phyloP scores from a whole-genome alignment of 2,113 vertebrate genomes.

The Bos indicus region DNA sequence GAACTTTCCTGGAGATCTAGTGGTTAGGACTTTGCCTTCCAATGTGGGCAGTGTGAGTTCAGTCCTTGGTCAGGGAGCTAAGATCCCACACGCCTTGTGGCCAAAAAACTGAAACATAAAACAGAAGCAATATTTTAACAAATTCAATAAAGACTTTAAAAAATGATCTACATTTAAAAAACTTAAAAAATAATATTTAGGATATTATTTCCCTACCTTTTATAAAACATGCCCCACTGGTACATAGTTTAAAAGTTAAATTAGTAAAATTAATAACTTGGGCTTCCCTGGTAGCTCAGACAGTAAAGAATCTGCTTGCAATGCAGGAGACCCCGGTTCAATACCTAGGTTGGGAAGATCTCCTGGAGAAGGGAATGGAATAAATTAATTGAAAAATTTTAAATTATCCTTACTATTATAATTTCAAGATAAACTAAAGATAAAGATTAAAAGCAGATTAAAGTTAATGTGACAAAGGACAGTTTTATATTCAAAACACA shows the following conservation, averaged over 20 bases:
- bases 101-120: background rate
- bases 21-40: background rate
- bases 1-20: background rate
- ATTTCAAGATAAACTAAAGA: background rate
- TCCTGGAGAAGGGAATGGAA: background rate
- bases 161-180: background rate
- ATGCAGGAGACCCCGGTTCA: background rate
- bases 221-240: background rate
- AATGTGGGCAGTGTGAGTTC: fast-evolving
- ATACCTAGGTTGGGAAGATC: background rate
- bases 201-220: background rate
- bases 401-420: background rate
- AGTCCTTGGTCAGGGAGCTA: background rate
- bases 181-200: background rate
- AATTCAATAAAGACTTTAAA: background rate
- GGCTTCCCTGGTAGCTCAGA: background rate
- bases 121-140: background rate
- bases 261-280: background rate
- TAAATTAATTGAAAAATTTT: background rate
- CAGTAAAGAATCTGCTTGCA: background rate
- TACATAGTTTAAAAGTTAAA: background rate
- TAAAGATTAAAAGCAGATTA: background rate
- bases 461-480: background rate
- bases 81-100: background rate
- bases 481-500: background rate